Base-by-base conservation (phyloP, 92 coral and sea anemone species). In the Porites rus region DNA sequence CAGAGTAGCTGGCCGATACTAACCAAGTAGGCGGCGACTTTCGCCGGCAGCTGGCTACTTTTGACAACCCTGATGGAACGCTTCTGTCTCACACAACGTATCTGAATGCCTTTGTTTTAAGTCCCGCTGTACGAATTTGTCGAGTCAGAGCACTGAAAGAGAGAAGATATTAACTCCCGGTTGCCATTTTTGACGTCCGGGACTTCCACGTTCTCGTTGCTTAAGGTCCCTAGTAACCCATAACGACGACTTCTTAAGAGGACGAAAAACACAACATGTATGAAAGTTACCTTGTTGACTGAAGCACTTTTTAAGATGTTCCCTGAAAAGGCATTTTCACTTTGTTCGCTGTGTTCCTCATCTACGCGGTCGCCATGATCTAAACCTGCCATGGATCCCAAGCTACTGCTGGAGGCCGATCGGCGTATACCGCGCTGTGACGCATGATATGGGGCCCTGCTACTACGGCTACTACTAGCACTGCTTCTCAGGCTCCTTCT, bases 381-480 rank as follows among this genome's bases (percentile, higher is more conserved):
- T 81, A 76, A 92, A 62, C 78, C 91, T 21, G 93, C 51, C 87
- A 86, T 68, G 31, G 95, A 75, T 22, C 85, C 94, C 13, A 94
- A 86, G 83, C 91, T 92, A 62, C 89, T 85, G 73, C 95, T 94
- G 19, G 98, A 94, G 20, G 74, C 94, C 5, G 96, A 94, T 68
- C 96, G 92, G 64, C 73, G 88, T 28, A 90, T 74, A 83, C 87
- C 84, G 28, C 91, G 87, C 21, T 74, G 70, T 65, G 91, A 86
- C 65, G 93, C 46, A 38, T 86, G 92, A 88, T 94, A 94, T 31
- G 97, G 97, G 11, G 93, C 93, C 82, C 85, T 77, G 76, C 93
- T 86, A 52, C 80, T 93, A 53, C 97, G 93, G 64, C 88, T 64
- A 73, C 81, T 64, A 80, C 87, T 91, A 78, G 82, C 78, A 53